Base-by-base conservation (phyloP, 2,888 invertebrate genomes). In the Chironomus tentans region DNA sequence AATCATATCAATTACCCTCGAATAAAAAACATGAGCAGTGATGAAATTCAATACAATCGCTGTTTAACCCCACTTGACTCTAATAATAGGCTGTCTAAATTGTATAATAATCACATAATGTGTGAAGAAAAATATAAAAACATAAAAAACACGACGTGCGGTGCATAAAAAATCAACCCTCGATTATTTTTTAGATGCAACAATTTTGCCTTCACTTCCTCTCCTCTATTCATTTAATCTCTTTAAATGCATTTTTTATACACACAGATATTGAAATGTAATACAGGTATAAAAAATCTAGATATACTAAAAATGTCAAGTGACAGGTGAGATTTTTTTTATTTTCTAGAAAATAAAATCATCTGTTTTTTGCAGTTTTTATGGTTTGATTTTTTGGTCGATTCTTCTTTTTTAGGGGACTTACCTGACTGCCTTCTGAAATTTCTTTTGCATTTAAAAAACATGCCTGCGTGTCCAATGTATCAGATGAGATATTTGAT, bases 21-120 rank as follows among this genome's bases (percentile, higher is more conserved):
- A 47, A 56, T 56, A 56, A 56, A 56, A 56, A 56, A 38, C 10
- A 56, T 56, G 56, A 56, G 18, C 56, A 56, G 18, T 15, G 7
- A 70, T 72, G 72, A 24, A 72, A 72, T 70, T 6, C 18, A 70
- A 70, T 72, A 50, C 46, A 28, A 28, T 28, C 56, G n/a, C 24
- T 28, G 38, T 46, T 68, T 69, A 69, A 69, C 72, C 56, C 72
- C 72, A 72, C 72, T 72, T 72, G 72, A 72, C 61, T 50, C 56
- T 46, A 15, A 18, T 13, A 38, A 38, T 38, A 48, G 21, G 28
- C 38, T 72, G 21, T 72, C 56, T 15, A 38, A 12, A 61, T 56
- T 72, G 56, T 56, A 22, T 61, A 61, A 72, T 72, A 50, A 72
- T 70, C 21, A 70, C 50, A 70, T 72, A 61, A 72, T 72, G 72